phyloP scores from a whole-genome alignment of 2,797 vertebrate species.

The Acipenser transmontanus region DNA sequence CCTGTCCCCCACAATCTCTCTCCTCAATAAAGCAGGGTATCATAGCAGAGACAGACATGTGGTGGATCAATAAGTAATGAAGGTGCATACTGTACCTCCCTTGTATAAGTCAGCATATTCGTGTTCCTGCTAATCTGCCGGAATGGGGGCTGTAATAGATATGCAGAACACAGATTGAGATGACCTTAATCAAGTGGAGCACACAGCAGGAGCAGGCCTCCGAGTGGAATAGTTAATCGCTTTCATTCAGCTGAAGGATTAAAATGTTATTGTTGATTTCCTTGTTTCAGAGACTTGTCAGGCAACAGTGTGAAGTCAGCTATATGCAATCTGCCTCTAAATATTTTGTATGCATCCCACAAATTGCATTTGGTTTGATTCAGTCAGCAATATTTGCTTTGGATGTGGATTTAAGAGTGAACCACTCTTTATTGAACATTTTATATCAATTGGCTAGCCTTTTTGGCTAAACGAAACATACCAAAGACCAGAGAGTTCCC shows the following conservation, averaged over 20 bases:
- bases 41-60: not conserved
- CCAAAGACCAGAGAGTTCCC: no score
- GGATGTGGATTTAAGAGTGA: no score
- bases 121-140: conserved; percentile 34
- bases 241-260: conserved; percentile 47
- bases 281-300: conserved; percentile 37
- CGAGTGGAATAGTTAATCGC: conserved; percentile 43
- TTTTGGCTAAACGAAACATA: no score
- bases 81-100: not conserved
- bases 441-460: no score
- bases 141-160: conserved; percentile 41
- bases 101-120: conserved; percentile 22
- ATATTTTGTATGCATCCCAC: not conserved
- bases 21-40: not conserved
- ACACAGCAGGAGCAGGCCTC: conserved; percentile 25
- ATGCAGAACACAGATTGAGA: conserved; percentile 48
- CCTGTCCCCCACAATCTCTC: not conserved
- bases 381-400: no score
- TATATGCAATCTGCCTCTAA: conserved; percentile 16
- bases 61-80: conserved; percentile 11
- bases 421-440: no score
- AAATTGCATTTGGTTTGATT: no score
- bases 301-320: conserved; percentile 36
- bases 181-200: conserved; percentile 57
- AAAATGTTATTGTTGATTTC: conserved; percentile 44